These are phyloP conservation scores for Eremophila alpestris DNA, from an alignment of 2,797 vertebrate genomes.

Conservation along the genomic window DNA sequence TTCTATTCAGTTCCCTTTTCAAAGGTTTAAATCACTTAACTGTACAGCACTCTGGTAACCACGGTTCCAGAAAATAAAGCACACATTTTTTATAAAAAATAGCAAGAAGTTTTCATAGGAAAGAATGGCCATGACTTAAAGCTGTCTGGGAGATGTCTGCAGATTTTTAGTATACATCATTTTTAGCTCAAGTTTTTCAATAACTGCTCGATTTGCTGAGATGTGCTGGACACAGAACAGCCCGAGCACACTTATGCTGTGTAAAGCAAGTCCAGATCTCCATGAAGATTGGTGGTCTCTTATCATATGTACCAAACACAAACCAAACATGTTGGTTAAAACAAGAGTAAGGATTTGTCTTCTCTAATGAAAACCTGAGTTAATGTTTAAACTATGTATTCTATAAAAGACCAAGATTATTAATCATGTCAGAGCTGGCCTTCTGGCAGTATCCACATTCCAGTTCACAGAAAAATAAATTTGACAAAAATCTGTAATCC, in stretches of 20 bases:
- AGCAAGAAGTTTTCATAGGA: not conserved
- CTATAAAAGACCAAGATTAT: not conserved
- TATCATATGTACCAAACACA: not conserved
- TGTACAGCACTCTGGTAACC: not conserved
- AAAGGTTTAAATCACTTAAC: conserved; percentile 34
- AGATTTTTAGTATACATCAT: not conserved
- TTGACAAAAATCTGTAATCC: not conserved
- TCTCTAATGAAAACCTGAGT: not conserved
- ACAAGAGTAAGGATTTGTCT: not conserved
- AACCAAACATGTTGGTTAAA: not conserved
- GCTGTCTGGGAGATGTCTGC: not conserved
- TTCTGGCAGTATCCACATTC: not conserved
- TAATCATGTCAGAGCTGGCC: not conserved
- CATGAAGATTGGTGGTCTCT: not conserved
- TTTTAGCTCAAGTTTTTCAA: not conserved
- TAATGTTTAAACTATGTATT: not conserved
- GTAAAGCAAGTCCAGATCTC: not conserved
- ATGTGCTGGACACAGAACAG: not conserved
- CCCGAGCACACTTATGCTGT: not conserved
- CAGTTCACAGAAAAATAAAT: not conserved
- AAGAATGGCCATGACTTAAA: not conserved
- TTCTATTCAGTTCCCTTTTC: conserved; percentile 24
- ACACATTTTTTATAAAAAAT: not conserved
- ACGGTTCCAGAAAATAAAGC: conserved; percentile 9
- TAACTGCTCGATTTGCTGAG: not conserved